These are phyloP conservation scores for Sturnus vulgaris DNA, from an alignment of 2,113 vertebrate species.

Conservation along the genomic window DNA sequence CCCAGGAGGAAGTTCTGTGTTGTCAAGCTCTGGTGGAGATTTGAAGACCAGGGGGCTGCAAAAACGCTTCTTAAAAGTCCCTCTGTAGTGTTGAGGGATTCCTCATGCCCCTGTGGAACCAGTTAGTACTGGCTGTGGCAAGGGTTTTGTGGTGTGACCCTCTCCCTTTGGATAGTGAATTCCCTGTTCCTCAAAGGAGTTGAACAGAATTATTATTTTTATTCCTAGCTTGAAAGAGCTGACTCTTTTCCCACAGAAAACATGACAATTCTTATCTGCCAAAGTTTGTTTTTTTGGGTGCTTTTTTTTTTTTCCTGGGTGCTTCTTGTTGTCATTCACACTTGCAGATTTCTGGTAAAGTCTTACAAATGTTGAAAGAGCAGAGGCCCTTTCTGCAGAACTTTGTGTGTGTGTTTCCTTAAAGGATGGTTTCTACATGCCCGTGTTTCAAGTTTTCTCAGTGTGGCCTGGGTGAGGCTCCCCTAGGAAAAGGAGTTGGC, in stretches of 20 bases:
- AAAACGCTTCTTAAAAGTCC: neutral
- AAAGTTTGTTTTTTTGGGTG: neutral
- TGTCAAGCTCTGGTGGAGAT: neutral
- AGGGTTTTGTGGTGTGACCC: neutral
- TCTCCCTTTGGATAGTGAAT: neutral
- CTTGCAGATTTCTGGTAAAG: constrained; percentile 15
- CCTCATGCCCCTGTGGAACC: neutral
- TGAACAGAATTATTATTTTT: neutral
- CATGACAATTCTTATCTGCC: constrained; percentile 35
- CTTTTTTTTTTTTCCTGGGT: neutral
- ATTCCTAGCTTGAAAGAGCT: neutral
- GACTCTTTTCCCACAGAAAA: constrained; percentile 27
- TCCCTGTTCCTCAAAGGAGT: neutral
- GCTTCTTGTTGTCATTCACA: constrained; percentile 11
- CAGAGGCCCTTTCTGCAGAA: neutral
- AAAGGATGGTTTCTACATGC: neutral
- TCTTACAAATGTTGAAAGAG: constrained; percentile 8
- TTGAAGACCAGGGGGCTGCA: neutral
- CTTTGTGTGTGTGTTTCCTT: neutral
- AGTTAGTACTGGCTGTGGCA: neutral
- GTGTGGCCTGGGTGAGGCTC: neutral
- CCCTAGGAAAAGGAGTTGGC: neutral
- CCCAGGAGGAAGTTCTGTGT: neutral
- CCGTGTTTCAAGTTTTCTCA: neutral
- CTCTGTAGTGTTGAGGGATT: neutral